These are phyloP conservation scores for Drosophila busckii DNA, from an alignment of 1,140 invertebrate genomes.

Conservation along the genomic window DNA sequence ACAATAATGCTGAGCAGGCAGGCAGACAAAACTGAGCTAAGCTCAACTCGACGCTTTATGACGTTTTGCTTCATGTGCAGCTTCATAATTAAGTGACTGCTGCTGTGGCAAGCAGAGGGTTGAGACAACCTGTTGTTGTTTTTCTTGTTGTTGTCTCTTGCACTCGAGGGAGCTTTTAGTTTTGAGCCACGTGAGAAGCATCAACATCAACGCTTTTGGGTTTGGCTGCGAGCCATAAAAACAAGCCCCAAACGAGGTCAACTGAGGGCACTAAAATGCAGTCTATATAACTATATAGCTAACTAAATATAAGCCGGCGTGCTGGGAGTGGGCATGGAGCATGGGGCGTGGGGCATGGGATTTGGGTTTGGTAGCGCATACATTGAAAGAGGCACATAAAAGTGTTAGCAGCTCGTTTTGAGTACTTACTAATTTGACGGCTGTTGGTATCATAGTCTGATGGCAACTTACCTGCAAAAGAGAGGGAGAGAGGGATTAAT, in stretches of 20 bases:
- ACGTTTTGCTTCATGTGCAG: slow-evolving; percentile 75
- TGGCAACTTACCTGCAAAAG: slow-evolving; percentile 71
- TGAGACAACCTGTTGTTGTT: slow-evolving; percentile 2
- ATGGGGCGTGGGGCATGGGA: background rate
- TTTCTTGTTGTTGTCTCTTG: slow-evolving; percentile 24
- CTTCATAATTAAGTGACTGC: slow-evolving; percentile 73
- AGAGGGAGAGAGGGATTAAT: slow-evolving; percentile 42
- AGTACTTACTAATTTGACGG: slow-evolving; percentile 76
- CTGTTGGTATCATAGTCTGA: slow-evolving; percentile 75
- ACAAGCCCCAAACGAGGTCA: slow-evolving; percentile 70
- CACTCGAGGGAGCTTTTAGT: slow-evolving; percentile 70
- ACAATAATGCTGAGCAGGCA: slow-evolving; percentile 28
- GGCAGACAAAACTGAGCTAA: slow-evolving; percentile 28
- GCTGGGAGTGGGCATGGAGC: background rate
- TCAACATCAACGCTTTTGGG: slow-evolving; percentile 58
- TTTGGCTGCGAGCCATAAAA: slow-evolving; percentile 57
- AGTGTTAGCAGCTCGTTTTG: slow-evolving; percentile 72
- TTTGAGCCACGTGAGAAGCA: slow-evolving; percentile 73
- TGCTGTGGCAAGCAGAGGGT: background rate
- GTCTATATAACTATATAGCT: slow-evolving; percentile 23
- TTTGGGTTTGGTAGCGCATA: slow-evolving; percentile 29
- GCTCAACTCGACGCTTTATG: slow-evolving; percentile 71
- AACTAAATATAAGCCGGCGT: background rate
- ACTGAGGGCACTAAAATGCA: slow-evolving; percentile 72
- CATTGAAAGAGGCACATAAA: slow-evolving; percentile 69